These are phyloP conservation scores for Acestrorhynchus altus DNA, from an alignment of 2,797 vertebrate species.

Conservation along the genomic window DNA sequence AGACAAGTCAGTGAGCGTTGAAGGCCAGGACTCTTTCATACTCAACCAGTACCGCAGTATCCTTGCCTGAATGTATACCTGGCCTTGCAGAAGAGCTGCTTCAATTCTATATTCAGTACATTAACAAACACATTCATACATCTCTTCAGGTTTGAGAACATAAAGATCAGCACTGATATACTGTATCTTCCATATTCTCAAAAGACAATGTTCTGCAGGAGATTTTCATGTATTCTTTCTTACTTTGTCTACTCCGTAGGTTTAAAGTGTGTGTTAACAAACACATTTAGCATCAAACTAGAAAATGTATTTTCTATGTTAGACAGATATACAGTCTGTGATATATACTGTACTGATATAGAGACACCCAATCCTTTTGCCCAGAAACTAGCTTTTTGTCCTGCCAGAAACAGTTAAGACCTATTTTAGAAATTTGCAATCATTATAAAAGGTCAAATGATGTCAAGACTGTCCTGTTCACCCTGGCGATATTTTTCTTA, in stretches of 20 bases:
- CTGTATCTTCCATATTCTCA: background rate
- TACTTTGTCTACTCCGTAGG: background rate
- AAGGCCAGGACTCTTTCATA: constrained; percentile 14
- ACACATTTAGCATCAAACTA: background rate
- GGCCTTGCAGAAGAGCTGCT: background rate
- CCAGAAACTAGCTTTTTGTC: background rate
- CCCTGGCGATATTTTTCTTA: too few species aligned
- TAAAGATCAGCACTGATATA: background rate
- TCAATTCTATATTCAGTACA: constrained; percentile 9
- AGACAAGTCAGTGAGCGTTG: background rate
- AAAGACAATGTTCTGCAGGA: background rate
- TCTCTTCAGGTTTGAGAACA: background rate
- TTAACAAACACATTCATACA: background rate
- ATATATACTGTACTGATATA: too few species aligned
- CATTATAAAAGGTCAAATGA: background rate
- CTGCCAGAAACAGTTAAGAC: background rate
- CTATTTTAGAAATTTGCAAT: background rate
- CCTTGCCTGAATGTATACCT: background rate
- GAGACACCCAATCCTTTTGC: too few species aligned
- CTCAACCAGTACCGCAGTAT: background rate
- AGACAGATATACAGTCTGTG: too few species aligned
- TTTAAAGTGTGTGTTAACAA: background rate
- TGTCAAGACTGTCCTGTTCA: background rate
- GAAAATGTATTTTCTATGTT: too few species aligned
- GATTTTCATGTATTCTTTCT: background rate